These are phyloP conservation scores for Orthonevra nobilis DNA, from an alignment of 2,888 invertebrate genomes.

Conservation along the genomic window DNA sequence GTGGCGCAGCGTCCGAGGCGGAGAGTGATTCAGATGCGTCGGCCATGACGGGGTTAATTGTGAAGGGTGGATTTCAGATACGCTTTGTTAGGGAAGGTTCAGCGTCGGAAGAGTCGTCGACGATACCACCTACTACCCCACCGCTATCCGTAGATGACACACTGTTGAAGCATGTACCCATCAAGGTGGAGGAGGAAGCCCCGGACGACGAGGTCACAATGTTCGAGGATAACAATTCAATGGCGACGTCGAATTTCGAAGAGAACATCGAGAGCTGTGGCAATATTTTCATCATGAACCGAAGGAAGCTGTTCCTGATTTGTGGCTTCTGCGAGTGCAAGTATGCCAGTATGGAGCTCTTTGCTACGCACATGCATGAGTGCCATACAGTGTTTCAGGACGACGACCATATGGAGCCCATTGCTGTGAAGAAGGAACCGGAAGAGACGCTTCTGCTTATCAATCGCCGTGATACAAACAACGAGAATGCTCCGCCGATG, in stretches of 20 bases:
- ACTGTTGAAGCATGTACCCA: slow-evolving; percentile 58
- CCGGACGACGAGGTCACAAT: slow-evolving; percentile 24
- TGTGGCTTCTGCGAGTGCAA: slow-evolving; percentile 75
- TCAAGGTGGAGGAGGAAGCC: slow-evolving; percentile 49
- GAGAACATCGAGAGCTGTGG: slow-evolving; percentile 74
- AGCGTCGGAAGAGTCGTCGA: slow-evolving; percentile 3
- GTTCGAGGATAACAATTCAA: slow-evolving; percentile 11
- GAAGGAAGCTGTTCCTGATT: slow-evolving; percentile 72
- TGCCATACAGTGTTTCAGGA: slow-evolving; percentile 72
- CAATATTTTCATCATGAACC: slow-evolving; percentile 73
- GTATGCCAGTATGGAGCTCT: slow-evolving; percentile 73
- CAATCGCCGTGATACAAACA: slow-evolving; percentile 29
- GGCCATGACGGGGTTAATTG: slow-evolving; percentile 14
- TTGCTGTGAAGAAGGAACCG: slow-evolving; percentile 38
- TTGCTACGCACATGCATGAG: slow-evolving; percentile 74
- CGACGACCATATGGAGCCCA: not conserved
- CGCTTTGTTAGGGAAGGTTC: slow-evolving; percentile 55
- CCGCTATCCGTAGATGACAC: slow-evolving; percentile 39
- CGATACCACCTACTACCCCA: slow-evolving; percentile 25
- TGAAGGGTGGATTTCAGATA: slow-evolving; percentile 62
- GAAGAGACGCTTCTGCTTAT: slow-evolving; percentile 8
- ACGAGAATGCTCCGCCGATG: slow-evolving; percentile 71
- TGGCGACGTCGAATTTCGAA: slow-evolving; percentile 24
- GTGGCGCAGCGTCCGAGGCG: slow-evolving; percentile 10
- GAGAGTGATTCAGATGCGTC: slow-evolving; percentile 68